Evolutionary conservation across 2,888 invertebrate genomes (phyloP), one percentile per base, ranked within the genome.

Genomic region (Galerucella calmariensis): DNA sequence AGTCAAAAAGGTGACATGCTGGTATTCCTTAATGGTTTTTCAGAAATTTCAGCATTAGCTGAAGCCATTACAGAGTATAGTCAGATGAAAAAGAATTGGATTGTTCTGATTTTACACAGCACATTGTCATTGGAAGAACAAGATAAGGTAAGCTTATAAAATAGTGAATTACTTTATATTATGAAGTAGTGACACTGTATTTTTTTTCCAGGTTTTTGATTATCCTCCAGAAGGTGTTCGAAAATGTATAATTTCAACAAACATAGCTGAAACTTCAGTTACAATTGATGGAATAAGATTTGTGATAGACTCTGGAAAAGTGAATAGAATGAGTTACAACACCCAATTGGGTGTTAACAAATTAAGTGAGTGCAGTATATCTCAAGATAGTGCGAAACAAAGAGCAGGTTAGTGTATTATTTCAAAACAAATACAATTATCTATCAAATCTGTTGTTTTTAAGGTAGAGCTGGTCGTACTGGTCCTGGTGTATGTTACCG

Each of bases 201-300:
- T 48, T 48, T 14, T 48, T 6, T 58, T 76, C 76, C 65, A 79
- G 79, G 80, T 83, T 9, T 99, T 99, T 85, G 97, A 98, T 85
- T 95, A 97, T 84, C 93, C 98, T 0, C 98, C 98, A 1, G 96
- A 97, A 72, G 96, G 97, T 5, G 92, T 97, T 2, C 90, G 99
- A 70, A 99, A 99, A 86, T 99, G 98, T 86, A 97, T 99, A 75
- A 93, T 99, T 1, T 96, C 98, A 0, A 99, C 99, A 1, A 99
- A 99, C 85, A 99, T 99, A 74, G 98, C 99, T 0, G 99, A 99
- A 89, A 99, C 99, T 0, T 98, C 98, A 0, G 94, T 99, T 4
- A 99, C 99, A 0, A 98, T 99, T 71, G 99, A 99, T 86, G 99
- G 99, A 0, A 95, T 99, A 70, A 90, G 99, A 68, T 99, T 99